These are phyloP conservation scores for Zaprionus lachaisei DNA, from an alignment of 1,140 invertebrate species.

Conservation along the genomic window DNA sequence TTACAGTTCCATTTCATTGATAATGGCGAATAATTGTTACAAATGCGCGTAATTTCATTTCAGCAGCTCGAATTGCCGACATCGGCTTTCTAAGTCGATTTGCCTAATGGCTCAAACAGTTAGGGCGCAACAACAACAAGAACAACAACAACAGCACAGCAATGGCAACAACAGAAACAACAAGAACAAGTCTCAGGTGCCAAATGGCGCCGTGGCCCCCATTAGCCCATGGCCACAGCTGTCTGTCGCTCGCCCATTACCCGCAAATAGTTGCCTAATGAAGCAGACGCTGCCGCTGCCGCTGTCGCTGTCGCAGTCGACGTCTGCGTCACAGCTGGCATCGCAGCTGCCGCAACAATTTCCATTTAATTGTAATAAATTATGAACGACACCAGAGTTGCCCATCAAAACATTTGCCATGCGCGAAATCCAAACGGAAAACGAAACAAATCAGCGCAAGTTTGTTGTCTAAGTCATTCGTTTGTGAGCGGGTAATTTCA, in stretches of 20 bases:
- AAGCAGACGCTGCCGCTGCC: constrained; percentile 15
- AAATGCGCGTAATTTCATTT: constrained; percentile 55
- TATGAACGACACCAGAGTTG: constrained; percentile 33
- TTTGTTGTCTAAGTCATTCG: constrained; percentile 83
- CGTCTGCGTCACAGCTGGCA: constrained; percentile 7
- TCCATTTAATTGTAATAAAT: constrained; percentile 55
- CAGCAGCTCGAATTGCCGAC: constrained; percentile 38
- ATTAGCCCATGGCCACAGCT: constrained; percentile 6
- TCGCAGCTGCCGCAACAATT: constrained; percentile 30
- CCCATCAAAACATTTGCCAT: constrained; percentile 37
- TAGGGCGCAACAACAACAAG: constrained; percentile 28
- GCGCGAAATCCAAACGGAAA: constrained; percentile 5
- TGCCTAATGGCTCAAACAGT: constrained; percentile 69
- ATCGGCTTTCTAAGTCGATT: constrained; percentile 63
- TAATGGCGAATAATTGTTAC: constrained; percentile 71
- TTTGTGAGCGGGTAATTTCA: constrained; percentile 31
- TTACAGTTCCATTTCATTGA: constrained; percentile 51
- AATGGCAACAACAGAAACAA: constrained; percentile 4
- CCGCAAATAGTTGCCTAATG: constrained; percentile 46
- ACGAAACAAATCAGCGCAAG: constrained; percentile 55
- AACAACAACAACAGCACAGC: constrained; percentile 16
- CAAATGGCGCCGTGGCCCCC: constrained; percentile 21
- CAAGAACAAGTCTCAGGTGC: constrained; percentile 13
- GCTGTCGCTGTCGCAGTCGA: neutral
- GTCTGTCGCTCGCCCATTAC: constrained; percentile 25